Percentiles rank a stretch among this genome's conserved stretches.
Evolutionary conservation across 92 coral and sea anemone species (phyloP).

Genomic region (Epizoanthus fatuus): DNA sequence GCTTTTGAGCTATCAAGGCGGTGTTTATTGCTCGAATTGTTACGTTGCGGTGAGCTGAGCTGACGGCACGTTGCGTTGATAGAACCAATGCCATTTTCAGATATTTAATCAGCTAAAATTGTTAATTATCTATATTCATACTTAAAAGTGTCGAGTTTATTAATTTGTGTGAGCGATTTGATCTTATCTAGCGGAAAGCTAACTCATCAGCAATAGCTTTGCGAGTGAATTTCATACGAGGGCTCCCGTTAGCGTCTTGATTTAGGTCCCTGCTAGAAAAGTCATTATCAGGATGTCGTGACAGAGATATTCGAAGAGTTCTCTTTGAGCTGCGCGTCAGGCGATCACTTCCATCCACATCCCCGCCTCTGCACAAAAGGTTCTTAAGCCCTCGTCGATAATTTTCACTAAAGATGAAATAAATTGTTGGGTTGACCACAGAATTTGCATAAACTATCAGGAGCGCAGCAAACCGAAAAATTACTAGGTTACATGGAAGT

Average conservation of each 20-base stretch:
- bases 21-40: too few relatives aligned
- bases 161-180: too few relatives aligned
- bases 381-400: constrained; percentile 49
- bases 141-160: too few relatives aligned
- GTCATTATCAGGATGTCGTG: background rate
- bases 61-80: too few relatives aligned
- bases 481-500: constrained; percentile 41
- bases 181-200: too few relatives aligned
- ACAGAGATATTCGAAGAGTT: background rate
- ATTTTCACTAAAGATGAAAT: constrained; percentile 74
- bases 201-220: background rate
- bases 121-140: too few relatives aligned
- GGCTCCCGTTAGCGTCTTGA: constrained; percentile 30
- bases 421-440: constrained; percentile 61
- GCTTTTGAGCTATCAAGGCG: too few relatives aligned
- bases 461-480: constrained; percentile 16
- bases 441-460: constrained; percentile 49
- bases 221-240: constrained; percentile 19
- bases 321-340: background rate
- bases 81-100: too few relatives aligned
- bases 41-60: too few relatives aligned
- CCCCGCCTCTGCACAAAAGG: constrained; percentile 17
- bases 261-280: background rate
- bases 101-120: too few relatives aligned
- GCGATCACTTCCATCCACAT: background rate